phyloP scores from a whole-genome alignment of 2,113 vertebrate genomes.

The Vombatus ursinus region DNA sequence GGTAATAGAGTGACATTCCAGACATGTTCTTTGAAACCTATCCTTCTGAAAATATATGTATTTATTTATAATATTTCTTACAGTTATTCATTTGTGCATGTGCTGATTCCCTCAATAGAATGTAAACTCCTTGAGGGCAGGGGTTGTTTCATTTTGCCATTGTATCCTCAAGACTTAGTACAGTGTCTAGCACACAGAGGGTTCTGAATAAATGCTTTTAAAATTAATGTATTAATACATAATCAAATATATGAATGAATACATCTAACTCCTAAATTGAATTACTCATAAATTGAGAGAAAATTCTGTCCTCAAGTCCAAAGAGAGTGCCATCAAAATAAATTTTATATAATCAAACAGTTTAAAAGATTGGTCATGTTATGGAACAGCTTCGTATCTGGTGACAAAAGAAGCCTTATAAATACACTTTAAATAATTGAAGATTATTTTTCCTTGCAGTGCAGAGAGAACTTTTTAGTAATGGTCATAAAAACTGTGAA shows the following conservation, averaged over 20 bases:
- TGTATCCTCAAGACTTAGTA: neutral
- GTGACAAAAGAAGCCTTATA: conserved; percentile 27
- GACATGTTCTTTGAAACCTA: too few species aligned
- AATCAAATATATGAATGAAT: neutral
- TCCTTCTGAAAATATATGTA: neutral
- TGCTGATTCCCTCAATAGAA: neutral
- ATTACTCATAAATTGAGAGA: neutral
- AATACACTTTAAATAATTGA: conserved; percentile 22
- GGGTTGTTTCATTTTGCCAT: neutral
- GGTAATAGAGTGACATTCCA: neutral
- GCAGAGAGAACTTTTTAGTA: neutral
- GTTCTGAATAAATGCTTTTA: neutral
- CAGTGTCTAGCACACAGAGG: neutral
- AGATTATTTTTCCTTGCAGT: neutral
- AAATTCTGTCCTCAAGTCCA: conserved; percentile 38
- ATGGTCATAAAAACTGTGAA: neutral
- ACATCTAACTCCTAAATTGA: neutral
- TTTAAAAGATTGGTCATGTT: conserved; percentile 45
- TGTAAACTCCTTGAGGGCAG: neutral
- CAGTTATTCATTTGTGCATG: neutral
- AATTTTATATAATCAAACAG: conserved; percentile 43
- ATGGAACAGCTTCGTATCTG: conserved; percentile 41
- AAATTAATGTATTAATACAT: neutral
- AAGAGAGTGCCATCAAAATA: conserved; percentile 48
- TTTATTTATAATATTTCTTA: neutral